Evolutionary conservation across 1,140 invertebrate species (phyloP), one percentile per base, ranked within the genome.

Genomic region (Pseudomyrmex dendroicus): DNA sequence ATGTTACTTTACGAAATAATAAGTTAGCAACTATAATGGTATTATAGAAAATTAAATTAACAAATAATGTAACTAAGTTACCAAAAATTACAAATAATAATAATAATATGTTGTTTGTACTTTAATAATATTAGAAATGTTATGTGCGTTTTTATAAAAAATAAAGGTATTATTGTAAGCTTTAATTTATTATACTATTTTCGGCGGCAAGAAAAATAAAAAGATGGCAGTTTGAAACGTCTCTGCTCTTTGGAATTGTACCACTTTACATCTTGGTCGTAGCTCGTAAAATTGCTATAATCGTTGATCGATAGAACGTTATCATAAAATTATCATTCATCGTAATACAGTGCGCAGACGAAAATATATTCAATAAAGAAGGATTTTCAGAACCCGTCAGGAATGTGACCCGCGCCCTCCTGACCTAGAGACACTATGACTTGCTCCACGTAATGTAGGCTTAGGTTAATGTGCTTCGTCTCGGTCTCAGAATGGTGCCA

Each of bases 391-490:
- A 59, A 91, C 84, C 95, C 93, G 54, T 35, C 96, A 17, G 96
- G 96, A 74, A 96, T 95, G 91, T 96, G 96, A 85, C 90, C 90
- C 35, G 94, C 89, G 84, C 94, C 95, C 84, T 95, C 94, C 78
- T 96, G 95, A 85, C 95, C 95, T 84, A 97, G 90, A 61, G 96
- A 95, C 25, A 96, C 94, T 86, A 96, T 96, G 66, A 96, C 96
- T 94, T 96, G 96, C 91, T 96, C 96, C 83, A 97, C 86, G 91
- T 95, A 96, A 92, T 97, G 96, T 17, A 97, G 92, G 57, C 96
- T 96, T 70, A 96, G 91, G 90, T 96, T 96, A 84, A 96, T 96
- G 86, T 96, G 95, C 86, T 95, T 95, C 7, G 96, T 25, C 25
- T 25, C 22, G 22, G 93, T 10, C 15, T 95, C 59, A 96, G 90